Evolutionary conservation across 1,140 invertebrate species (phyloP), one percentile per base, ranked within the genome.

Genomic region (Pseudomyrmex pallidus): DNA sequence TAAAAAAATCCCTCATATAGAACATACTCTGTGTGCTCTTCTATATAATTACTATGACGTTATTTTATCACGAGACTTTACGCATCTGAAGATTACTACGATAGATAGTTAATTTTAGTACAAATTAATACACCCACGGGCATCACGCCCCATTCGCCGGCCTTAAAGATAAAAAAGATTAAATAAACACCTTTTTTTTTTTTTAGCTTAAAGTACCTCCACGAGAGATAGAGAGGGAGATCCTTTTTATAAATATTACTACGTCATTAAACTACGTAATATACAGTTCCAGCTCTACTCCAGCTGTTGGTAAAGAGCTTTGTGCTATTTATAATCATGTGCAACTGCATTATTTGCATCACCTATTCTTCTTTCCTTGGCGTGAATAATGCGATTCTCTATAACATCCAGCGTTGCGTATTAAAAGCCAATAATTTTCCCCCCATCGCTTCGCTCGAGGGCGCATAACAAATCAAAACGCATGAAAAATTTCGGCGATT

Each of bases 271-370:
- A 76, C 87, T 86, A 91, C 56, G 68, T 88, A 89, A 89, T 88
- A 85, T 91, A 92, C 90, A 93, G 84, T 93, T 92, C 85, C 90
- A 93, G 91, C 91, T 73, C 84, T 90, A 89, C 86, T 88, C 89
- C 78, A 89, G 86, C 91, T 80, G 86, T 83, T 85, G 73, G 84
- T 91, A 84, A 84, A 88, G 90, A 92, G 91, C 90, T 93, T 94
- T 94, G 93, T 94, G 93, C 93, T 94, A 92, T 94, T 91, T 94
- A 93, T 93, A 93, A 92, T 93, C 89, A 89, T 94, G 93, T 93
- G 93, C 93, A 94, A 64, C 87, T 91, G 88, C 80, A 88, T 91
- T 59, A 59, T 62, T 82, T 89, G 87, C 77, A 82, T 91, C 89
- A 74, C 84, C 84, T 89, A 91, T 91, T 83, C 89, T 91, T 35